Conservation (phyloP, 2,888 invertebrate species). For the Steinernema scapterisci region DNA sequence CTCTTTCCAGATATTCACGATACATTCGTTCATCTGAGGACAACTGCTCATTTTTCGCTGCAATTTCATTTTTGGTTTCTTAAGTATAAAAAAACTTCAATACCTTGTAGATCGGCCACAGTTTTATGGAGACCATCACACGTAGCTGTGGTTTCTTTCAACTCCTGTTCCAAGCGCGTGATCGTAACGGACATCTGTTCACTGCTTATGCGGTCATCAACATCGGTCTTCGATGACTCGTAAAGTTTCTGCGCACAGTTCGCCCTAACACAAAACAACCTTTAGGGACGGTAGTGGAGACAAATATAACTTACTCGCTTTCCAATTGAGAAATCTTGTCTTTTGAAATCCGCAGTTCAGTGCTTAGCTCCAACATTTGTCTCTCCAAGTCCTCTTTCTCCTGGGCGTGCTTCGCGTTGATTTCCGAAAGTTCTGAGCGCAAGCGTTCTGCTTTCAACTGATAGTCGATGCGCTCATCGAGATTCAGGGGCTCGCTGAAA, state of each 20-base stretch:
- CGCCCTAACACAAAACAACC: not conserved
- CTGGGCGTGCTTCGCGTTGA: not conserved
- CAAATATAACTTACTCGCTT: not conserved
- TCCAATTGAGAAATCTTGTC: conserved; percentile 11
- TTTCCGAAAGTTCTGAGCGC: not conserved
- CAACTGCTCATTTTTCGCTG: not conserved
- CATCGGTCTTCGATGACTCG: not conserved
- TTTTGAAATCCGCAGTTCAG: conserved; percentile 12
- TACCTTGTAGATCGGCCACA: not conserved
- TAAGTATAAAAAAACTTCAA: not conserved
- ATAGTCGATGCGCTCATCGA: conserved; percentile 1
- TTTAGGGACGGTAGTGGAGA: not conserved
- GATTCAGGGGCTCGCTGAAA: not conserved
- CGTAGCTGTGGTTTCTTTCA: not conserved
- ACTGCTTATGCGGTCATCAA: not conserved
- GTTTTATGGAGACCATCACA: not conserved
- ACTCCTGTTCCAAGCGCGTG: not conserved
- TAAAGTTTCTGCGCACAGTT: not conserved
- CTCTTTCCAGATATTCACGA: conserved; percentile 2
- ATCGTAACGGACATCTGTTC: conserved; percentile 14
- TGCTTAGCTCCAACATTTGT: not conserved
- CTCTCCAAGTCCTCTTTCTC: conserved; percentile 7
- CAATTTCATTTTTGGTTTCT: not conserved
- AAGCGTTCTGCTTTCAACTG: not conserved
- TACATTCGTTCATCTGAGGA: not conserved